Evolutionary conservation across 2,888 invertebrate genomes (phyloP).

Genomic region (Oxyteleia sp.): DNA sequence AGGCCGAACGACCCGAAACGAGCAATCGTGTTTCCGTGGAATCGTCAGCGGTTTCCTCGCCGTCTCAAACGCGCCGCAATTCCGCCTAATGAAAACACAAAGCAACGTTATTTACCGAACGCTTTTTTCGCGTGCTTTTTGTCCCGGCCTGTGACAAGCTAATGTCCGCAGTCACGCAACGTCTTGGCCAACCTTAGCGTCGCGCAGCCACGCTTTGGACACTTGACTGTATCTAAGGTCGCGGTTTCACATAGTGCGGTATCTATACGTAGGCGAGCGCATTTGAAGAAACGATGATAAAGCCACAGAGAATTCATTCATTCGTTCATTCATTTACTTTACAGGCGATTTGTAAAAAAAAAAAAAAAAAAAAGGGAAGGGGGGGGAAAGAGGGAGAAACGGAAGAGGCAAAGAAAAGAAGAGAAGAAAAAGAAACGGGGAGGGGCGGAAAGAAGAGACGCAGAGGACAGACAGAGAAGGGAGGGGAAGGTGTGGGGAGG

Average conservation of each 20-base stretch:
- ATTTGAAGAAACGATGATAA: conserved; percentile 83
- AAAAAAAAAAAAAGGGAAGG: background rate
- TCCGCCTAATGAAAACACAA: no score
- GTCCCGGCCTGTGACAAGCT: conserved; percentile 19
- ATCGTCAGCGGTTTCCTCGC: no score
- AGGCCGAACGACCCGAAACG: no score
- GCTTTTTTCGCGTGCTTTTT: conserved; percentile 10
- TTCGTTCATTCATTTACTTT: conserved; percentile 75
- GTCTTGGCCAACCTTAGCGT: conserved; percentile 18
- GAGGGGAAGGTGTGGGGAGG: no score
- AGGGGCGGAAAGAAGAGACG: no score
- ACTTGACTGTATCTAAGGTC: conserved; percentile 70
- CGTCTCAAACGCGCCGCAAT: no score
- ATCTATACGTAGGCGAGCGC: conserved; percentile 78
- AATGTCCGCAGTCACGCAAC: conserved; percentile 59
- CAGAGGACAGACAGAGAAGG: no score
- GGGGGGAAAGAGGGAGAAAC: conserved; percentile 1
- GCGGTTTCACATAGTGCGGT: conserved; percentile 72
- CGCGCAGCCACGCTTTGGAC: conserved; percentile 40
- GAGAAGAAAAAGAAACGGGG: no score
- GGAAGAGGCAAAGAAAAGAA: conserved; percentile 40
- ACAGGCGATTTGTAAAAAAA: conserved; percentile 40
- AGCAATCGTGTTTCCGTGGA: no score
- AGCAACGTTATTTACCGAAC: conserved; percentile 1
- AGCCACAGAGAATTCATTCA: conserved; percentile 84